Percentiles rank a stretch among this genome's conserved stretches.
Evolutionary conservation across 2,888 invertebrate genomes (phyloP).

Genomic region (Athalia rosae): DNA sequence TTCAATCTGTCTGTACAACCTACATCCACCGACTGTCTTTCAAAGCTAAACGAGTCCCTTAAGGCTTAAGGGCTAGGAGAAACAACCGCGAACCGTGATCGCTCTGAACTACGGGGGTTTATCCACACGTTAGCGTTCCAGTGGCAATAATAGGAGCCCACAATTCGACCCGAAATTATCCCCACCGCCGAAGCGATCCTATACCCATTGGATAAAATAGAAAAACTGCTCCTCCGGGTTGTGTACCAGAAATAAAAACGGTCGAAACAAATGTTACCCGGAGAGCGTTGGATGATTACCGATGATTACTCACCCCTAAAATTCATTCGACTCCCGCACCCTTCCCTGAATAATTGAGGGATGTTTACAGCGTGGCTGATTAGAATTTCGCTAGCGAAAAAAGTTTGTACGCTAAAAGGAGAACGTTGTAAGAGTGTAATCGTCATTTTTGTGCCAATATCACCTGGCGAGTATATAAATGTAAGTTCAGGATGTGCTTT

Average conservation of each 20-base stretch:
- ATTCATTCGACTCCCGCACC: too few species aligned
- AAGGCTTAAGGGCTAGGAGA: background rate
- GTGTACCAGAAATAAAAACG: background rate
- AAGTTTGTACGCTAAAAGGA: too few species aligned
- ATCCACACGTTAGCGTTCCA: background rate
- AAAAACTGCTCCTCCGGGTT: too few species aligned
- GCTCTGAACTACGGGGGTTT: background rate
- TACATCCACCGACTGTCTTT: background rate
- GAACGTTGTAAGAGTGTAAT: too few species aligned
- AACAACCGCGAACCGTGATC: background rate
- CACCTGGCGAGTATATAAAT: too few species aligned
- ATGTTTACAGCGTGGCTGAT: too few species aligned
- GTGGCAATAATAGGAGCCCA: background rate
- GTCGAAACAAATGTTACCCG: background rate
- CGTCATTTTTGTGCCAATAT: too few species aligned
- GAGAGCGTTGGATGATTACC: background rate
- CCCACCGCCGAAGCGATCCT: background rate
- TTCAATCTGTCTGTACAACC: background rate
- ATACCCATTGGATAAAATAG: background rate
- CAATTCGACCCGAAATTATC: slow-evolving; percentile 3
- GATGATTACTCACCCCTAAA: too few species aligned
- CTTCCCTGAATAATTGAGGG: too few species aligned
- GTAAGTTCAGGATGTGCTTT: too few species aligned
- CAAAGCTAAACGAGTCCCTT: slow-evolving; percentile 13
- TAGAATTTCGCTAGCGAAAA: too few species aligned